Percentiles rank a stretch among this genome's conserved stretches.
These are phyloP conservation scores for Perdita meconis DNA, from an alignment of 2,888 invertebrate species.

Conservation along the genomic window DNA sequence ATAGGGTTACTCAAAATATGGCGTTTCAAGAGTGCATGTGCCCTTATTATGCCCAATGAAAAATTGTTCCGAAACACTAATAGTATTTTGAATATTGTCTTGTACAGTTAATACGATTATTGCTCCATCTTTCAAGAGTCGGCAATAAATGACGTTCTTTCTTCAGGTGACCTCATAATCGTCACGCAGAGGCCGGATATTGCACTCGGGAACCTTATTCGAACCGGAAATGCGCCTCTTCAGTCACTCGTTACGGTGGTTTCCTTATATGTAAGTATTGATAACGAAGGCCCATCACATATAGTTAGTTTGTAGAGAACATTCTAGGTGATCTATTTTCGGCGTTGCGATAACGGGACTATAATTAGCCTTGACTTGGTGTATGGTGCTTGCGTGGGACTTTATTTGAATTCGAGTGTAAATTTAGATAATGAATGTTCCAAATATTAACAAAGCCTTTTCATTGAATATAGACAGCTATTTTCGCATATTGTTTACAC, in stretches of 20 bases:
- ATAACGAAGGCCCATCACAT: slow-evolving; percentile 33
- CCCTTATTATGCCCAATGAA: too few relatives aligned
- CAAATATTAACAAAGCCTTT: background rate
- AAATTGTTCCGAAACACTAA: too few relatives aligned
- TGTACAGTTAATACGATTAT: slow-evolving; percentile 22
- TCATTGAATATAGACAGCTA: too few relatives aligned
- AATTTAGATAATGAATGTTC: background rate
- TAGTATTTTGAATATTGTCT: background rate
- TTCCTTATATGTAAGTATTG: slow-evolving; percentile 41
- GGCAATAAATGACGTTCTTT: slow-evolving; percentile 49
- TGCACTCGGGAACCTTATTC: slow-evolving; percentile 70
- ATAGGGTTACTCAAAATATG: too few relatives aligned
- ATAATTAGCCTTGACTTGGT: slow-evolving; percentile 17
- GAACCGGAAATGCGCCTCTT: slow-evolving; percentile 73
- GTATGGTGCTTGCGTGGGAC: background rate
- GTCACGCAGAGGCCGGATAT: slow-evolving; percentile 70
- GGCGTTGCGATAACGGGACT: slow-evolving; percentile 17
- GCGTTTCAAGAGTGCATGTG: too few relatives aligned
- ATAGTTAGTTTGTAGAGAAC: slow-evolving; percentile 23
- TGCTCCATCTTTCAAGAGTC: slow-evolving; percentile 55
- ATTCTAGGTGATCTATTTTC: slow-evolving; percentile 38
- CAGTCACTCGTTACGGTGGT: slow-evolving; percentile 43
- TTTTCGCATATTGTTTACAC: background rate
- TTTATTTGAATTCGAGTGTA: slow-evolving; percentile 14
- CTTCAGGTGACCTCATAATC: slow-evolving; percentile 61